Conservation (phyloP, 2,113 vertebrate species). For the Eulemur macaco region DNA sequence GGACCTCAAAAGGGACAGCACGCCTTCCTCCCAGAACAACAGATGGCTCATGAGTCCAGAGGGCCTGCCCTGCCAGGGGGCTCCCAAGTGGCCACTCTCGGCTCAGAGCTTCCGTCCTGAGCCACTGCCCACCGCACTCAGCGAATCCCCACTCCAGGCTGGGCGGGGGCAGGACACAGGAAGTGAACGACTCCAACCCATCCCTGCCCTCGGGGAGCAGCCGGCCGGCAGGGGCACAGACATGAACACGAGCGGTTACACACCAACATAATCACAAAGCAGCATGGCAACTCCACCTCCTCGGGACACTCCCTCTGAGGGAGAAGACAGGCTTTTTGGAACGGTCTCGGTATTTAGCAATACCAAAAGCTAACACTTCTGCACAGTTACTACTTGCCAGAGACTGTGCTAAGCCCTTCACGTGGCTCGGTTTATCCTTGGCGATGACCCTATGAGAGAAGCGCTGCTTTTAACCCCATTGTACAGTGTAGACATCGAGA, state of each 20-base stretch:
- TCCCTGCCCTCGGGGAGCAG: background rate
- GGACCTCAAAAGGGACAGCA: background rate
- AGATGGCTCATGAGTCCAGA: background rate
- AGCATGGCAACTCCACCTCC: background rate
- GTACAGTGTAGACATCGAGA: background rate
- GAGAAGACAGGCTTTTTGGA: background rate
- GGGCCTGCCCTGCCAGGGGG: background rate
- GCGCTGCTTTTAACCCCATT: background rate
- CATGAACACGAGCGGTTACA: accelerated
- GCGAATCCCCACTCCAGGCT: accelerated
- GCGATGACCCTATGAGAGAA: background rate
- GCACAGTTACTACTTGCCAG: background rate
- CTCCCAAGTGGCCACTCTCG: background rate
- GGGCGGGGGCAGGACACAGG: background rate
- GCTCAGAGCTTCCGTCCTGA: background rate
- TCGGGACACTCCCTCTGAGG: background rate
- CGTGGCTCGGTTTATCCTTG: accelerated
- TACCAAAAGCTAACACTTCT: accelerated
- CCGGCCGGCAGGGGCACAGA: background rate
- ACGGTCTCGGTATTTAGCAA: background rate
- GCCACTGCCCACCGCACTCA: background rate
- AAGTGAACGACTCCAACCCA: background rate
- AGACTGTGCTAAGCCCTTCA: accelerated
- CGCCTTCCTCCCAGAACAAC: no score
- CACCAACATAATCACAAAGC: background rate